Evolutionary conservation across 23 tunicate species (phyloP).

Genomic region (Styela plicata): DNA sequence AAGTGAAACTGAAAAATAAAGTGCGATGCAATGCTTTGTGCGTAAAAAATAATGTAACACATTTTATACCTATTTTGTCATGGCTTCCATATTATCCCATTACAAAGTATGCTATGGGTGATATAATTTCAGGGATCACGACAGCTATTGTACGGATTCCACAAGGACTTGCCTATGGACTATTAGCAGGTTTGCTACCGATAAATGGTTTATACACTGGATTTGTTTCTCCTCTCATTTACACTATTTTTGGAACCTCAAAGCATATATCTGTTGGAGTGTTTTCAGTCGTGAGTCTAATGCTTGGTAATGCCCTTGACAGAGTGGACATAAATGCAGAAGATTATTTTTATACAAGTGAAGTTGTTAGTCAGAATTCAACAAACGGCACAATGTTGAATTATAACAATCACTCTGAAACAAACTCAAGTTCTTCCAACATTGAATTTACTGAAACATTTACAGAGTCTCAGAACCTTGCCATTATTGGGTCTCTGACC

Average conservation of each 20-base stretch:
- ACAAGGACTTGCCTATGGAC: slow-evolving; percentile 94
- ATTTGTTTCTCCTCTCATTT: slow-evolving; percentile 73
- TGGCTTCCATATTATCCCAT: slow-evolving; percentile 69
- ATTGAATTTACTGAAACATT: neutral
- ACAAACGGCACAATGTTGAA: neutral
- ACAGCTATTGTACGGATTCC: slow-evolving; percentile 93
- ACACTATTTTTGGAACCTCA: slow-evolving; percentile 78
- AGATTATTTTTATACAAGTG: neutral
- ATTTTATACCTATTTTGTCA: slow-evolving; percentile 62
- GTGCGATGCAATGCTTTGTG: neutral
- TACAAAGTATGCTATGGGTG: slow-evolving; percentile 60
- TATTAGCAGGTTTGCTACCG: slow-evolving; percentile 87
- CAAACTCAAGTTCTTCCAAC: neutral
- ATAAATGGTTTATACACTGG: slow-evolving; percentile 96
- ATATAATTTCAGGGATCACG: slow-evolving; percentile 81
- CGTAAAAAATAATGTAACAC: neutral
- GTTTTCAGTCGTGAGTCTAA: slow-evolving; percentile 81
- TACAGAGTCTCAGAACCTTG: slow-evolving; percentile 30
- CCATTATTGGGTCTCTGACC: slow-evolving; percentile 58
- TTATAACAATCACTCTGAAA: neutral
- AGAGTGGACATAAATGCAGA: slow-evolving; percentile 21
- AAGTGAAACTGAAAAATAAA: neutral
- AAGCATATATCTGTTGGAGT: slow-evolving; percentile 91
- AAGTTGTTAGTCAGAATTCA: neutral
- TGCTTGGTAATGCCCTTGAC: slow-evolving; percentile 80